These are phyloP conservation scores for Drosophila neonasuta DNA, from an alignment of 2,888 invertebrate genomes.

Conservation along the genomic window DNA sequence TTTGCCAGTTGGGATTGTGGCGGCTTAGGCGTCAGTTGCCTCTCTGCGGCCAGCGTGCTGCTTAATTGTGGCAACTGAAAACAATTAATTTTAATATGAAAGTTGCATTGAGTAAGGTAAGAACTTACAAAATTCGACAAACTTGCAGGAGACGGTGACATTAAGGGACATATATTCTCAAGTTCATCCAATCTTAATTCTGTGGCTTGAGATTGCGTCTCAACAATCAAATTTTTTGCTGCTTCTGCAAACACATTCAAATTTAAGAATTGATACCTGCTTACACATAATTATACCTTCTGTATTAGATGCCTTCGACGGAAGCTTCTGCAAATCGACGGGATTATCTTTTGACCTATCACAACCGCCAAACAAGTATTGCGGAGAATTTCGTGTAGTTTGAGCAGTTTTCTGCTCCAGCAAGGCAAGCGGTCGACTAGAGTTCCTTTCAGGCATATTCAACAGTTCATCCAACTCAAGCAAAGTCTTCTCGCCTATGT, in stretches of 20 bases:
- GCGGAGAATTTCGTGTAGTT: not conserved
- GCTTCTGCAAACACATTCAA: not conserved
- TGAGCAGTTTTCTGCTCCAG: slow-evolving; percentile 20
- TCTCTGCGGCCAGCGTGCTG: slow-evolving; percentile 33
- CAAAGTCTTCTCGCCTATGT: slow-evolving; percentile 28
- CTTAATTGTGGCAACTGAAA: slow-evolving; percentile 39
- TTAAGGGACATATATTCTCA: not conserved
- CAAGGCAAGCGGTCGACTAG: slow-evolving; percentile 10
- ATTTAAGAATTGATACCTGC: not conserved
- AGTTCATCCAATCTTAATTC: not conserved
- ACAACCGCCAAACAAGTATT: slow-evolving; percentile 16
- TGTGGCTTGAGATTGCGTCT: slow-evolving; percentile 19
- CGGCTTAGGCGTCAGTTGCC: not conserved
- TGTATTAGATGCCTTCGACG: slow-evolving; percentile 1
- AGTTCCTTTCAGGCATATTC: slow-evolving; percentile 1
- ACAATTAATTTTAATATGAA: not conserved
- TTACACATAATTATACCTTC: not conserved
- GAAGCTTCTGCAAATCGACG: slow-evolving; percentile 34
- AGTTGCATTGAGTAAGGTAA: not conserved
- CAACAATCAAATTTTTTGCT: not conserved
- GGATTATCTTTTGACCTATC: slow-evolving; percentile 47
- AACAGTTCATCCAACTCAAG: slow-evolving; percentile 40
- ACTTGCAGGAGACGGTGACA: not conserved
- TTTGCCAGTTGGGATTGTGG: not conserved
- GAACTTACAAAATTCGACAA: not conserved